phyloP scores from a whole-genome alignment of 1,140 invertebrate genomes.

The Akabosia matsudoensis region DNA sequence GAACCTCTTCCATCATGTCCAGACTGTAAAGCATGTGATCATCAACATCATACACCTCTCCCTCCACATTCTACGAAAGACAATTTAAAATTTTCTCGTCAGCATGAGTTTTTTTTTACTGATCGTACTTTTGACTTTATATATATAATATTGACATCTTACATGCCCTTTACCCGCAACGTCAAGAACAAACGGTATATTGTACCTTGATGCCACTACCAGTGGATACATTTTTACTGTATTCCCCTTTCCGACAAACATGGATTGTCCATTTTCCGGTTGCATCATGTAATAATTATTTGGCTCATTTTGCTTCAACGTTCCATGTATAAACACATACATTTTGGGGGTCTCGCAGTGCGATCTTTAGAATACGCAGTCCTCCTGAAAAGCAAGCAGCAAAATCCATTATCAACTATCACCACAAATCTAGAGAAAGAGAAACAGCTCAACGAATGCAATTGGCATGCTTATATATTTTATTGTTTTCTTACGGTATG shows the following conservation, averaged over 20 bases:
- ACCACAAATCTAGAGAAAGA: neutral
- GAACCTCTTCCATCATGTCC: conserved; percentile 2
- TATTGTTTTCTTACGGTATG: no score
- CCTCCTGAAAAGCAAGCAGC: neutral
- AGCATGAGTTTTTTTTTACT: no score
- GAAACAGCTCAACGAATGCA: neutral
- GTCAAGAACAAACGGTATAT: neutral
- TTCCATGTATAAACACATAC: conserved; percentile 1
- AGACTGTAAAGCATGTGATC: conserved; percentile 1
- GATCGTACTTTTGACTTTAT: no score
- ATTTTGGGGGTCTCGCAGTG: neutral
- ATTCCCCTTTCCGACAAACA: neutral
- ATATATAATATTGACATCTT: no score
- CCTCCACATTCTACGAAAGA: neutral
- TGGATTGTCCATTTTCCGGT: neutral
- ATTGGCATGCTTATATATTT: no score
- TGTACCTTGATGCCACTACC: neutral
- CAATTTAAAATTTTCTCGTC: no score
- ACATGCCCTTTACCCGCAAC: neutral
- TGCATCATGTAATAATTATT: neutral
- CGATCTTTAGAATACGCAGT: neutral
- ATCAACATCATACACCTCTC: neutral
- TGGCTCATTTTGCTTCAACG: conserved; percentile 1
- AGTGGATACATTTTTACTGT: neutral
- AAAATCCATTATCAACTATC: neutral